phyloP scores from a whole-genome alignment of 2,888 invertebrate genomes.

The Octonoba sinensis region DNA sequence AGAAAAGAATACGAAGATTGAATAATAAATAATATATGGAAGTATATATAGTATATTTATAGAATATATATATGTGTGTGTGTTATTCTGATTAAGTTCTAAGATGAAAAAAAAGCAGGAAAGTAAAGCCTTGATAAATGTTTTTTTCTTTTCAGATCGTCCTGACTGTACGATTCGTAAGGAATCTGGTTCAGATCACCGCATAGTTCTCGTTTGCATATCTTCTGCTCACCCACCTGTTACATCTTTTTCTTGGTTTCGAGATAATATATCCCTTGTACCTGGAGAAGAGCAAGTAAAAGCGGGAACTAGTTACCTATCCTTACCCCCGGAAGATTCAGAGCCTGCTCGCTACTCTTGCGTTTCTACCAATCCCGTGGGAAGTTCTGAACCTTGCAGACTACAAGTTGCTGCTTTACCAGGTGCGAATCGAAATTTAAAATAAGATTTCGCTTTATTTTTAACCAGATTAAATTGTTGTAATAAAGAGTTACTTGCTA shows the following conservation, averaged over 20 bases:
- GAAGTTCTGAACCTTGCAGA: slow-evolving; percentile 75
- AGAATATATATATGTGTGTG: too few relatives aligned
- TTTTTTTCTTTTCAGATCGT: slow-evolving; percentile 76
- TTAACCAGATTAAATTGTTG: not conserved
- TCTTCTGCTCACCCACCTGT: slow-evolving; percentile 85
- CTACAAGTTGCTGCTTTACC: slow-evolving; percentile 56
- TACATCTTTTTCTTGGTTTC: slow-evolving; percentile 83
- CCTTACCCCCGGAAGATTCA: slow-evolving; percentile 73
- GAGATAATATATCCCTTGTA: slow-evolving; percentile 79
- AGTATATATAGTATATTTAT: too few relatives aligned
- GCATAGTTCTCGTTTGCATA: slow-evolving; percentile 83
- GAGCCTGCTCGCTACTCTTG: slow-evolving; percentile 85
- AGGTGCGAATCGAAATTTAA: slow-evolving; percentile 22
- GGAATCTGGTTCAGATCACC: slow-evolving; percentile 78
- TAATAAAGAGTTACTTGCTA: too few relatives aligned
- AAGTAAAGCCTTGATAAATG: too few relatives aligned
- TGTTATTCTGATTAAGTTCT: too few relatives aligned
- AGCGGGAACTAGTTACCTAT: slow-evolving; percentile 69
- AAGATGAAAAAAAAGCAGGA: too few relatives aligned
- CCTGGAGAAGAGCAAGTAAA: slow-evolving; percentile 68
- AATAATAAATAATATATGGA: too few relatives aligned
- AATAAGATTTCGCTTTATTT: not conserved
- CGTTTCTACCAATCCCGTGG: slow-evolving; percentile 87
- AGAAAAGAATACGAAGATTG: too few relatives aligned
- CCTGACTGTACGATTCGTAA: slow-evolving; percentile 87